These are phyloP conservation scores for Dryomyza anilis DNA, from an alignment of 2,888 invertebrate species.

Conservation along the genomic window DNA sequence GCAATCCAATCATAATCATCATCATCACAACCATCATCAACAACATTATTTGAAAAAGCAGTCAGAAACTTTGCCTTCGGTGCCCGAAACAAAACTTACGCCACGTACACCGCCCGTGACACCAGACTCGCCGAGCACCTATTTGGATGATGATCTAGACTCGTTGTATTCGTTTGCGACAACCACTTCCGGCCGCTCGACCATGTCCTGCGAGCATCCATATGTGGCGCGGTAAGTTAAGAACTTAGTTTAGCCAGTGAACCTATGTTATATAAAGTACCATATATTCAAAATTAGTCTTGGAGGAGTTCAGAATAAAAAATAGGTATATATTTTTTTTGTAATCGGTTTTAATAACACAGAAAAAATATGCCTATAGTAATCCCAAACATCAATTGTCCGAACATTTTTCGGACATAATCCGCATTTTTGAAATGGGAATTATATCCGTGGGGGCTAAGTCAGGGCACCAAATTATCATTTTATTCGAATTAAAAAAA, in stretches of 20 bases:
- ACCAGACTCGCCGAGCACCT: constrained; percentile 65
- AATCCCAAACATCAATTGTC: too few species aligned
- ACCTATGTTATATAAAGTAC: neutral
- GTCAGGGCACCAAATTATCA: too few species aligned
- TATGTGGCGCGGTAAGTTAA: constrained; percentile 71
- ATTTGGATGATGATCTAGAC: constrained; percentile 73
- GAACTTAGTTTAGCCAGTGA: neutral
- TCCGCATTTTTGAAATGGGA: too few species aligned
- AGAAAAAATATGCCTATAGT: too few species aligned
- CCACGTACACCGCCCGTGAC: constrained; percentile 69
- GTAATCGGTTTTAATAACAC: too few species aligned
- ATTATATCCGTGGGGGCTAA: too few species aligned
- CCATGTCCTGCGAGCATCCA: constrained; percentile 74
- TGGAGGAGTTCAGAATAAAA: too few species aligned
- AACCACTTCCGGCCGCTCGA: constrained; percentile 76
- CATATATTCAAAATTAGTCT: too few species aligned
- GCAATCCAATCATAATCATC: constrained; percentile 19
- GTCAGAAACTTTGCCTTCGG: constrained; percentile 45
- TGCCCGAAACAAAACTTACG: constrained; percentile 49
- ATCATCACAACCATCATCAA: constrained; percentile 7
- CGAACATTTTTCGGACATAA: too few species aligned
- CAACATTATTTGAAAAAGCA: constrained; percentile 44
- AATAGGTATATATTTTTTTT: too few species aligned
- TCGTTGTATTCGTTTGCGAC: constrained; percentile 81
- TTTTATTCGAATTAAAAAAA: too few species aligned